Evolutionary conservation across 1,140 invertebrate species (phyloP).

Genomic region (Temnothorax longispinosus): DNA sequence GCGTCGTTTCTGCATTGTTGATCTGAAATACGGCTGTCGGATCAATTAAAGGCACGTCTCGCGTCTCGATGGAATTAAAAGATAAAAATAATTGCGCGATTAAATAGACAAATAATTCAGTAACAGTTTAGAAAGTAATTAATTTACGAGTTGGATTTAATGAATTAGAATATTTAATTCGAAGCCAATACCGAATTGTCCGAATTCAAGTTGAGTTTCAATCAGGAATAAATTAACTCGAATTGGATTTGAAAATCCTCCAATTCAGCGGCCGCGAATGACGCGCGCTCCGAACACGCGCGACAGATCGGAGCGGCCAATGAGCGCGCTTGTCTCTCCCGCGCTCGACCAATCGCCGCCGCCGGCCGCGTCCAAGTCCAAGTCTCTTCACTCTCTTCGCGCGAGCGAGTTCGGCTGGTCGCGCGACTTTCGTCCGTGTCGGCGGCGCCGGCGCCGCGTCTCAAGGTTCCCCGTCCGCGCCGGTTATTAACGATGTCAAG

Average conservation of each 20-base stretch:
- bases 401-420: not conserved
- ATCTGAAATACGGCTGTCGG: not conserved
- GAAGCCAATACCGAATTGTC: not conserved
- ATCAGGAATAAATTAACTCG: not conserved
- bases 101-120: no score
- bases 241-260: not conserved
- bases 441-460: not conserved
- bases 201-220: no score
- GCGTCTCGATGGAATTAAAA: not conserved
- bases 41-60: not conserved
- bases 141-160: not conserved
- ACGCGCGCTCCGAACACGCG: not conserved
- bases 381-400: not conserved
- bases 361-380: not conserved
- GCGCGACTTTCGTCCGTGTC: not conserved
- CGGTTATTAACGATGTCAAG: slow-evolving; percentile 52
- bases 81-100: not conserved
- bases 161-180: not conserved
- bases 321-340: not conserved
- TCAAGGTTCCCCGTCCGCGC: not conserved
- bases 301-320: not conserved
- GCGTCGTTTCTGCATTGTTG: no score
- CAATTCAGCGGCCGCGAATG: not conserved
- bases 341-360: not conserved
- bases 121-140: no score